These are phyloP conservation scores for Pseudococcus jackbeardsleyi DNA, from an alignment of 2,888 invertebrate species.

Conservation along the genomic window DNA sequence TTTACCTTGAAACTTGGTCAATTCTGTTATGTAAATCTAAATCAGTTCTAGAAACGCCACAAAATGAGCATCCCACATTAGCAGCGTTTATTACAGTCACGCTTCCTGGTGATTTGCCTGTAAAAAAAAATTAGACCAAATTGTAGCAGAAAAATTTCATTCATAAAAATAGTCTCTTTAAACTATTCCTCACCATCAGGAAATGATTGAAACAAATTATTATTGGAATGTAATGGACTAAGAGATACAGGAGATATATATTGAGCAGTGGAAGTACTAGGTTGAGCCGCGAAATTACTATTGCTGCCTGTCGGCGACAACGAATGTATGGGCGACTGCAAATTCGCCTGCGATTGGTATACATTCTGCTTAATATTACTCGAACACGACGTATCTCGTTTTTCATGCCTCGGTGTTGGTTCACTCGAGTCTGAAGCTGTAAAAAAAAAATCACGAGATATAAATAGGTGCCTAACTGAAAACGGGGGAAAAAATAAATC, in stretches of 20 bases:
- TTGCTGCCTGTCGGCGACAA: constrained; percentile 32
- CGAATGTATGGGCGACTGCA: background rate
- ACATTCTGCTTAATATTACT: constrained; percentile 37
- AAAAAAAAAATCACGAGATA: background rate
- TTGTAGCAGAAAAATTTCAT: background rate
- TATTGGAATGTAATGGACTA: constrained; percentile 70
- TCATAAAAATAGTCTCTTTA: too few species aligned
- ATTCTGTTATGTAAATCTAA: constrained; percentile 76
- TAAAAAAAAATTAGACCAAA: background rate
- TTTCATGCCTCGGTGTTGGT: constrained; percentile 66
- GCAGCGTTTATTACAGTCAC: constrained; percentile 56
- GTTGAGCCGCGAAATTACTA: constrained; percentile 35
- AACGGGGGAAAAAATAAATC: background rate
- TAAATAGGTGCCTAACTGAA: background rate
- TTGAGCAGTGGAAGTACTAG: constrained; percentile 67
- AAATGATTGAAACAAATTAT: constrained; percentile 49
- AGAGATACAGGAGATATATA: constrained; percentile 70
- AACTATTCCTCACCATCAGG: background rate
- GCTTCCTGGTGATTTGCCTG: constrained; percentile 53
- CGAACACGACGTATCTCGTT: constrained; percentile 2
- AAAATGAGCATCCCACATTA: constrained; percentile 56
- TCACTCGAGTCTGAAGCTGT: constrained; percentile 68
- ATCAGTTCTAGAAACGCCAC: constrained; percentile 68
- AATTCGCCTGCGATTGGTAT: constrained; percentile 28
- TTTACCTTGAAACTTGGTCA: constrained; percentile 78